Percentiles rank a stretch among this genome's conserved stretches.
Conservation (phyloP, 2,797 vertebrate species). For the Enteromius mattozi region DNA sequence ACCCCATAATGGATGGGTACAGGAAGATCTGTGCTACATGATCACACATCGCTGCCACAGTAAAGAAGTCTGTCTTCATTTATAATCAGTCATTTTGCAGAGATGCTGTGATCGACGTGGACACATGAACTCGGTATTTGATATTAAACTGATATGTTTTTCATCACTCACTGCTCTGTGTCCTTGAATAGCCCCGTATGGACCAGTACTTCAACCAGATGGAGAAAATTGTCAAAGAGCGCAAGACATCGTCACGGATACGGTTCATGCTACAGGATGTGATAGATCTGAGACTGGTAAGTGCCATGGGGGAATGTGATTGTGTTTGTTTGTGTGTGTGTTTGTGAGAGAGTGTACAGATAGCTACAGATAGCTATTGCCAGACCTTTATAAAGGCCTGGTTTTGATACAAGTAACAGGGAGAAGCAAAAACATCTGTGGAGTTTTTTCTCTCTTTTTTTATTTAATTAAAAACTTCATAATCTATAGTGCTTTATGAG, state of each 20-base stretch:
- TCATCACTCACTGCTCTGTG: slow-evolving; percentile 21
- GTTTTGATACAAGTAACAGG: slow-evolving; percentile 2
- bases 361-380: not conserved
- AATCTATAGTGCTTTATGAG: not conserved
- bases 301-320: slow-evolving; percentile 63
- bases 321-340: slow-evolving; percentile 19
- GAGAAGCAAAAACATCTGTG: slow-evolving; percentile 15
- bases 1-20: not conserved
- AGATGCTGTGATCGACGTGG: not conserved
- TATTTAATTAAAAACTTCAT: not conserved
- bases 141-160: slow-evolving; percentile 35
- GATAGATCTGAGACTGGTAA: slow-evolving; percentile 94
- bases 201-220: slow-evolving; percentile 99
- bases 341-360: not conserved
- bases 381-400: slow-evolving; percentile 14
- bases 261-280: slow-evolving; percentile 98
- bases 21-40: not conserved
- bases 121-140: not conserved
- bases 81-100: not conserved
- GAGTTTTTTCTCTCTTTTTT: not conserved
- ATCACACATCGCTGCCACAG: not conserved
- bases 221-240: slow-evolving; percentile 99
- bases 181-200: slow-evolving; percentile 89
- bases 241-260: slow-evolving; percentile 96
- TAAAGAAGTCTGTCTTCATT: slow-evolving; percentile 10